These are phyloP conservation scores for Pherbina coryleti DNA, from an alignment of 2,888 invertebrate species.

Conservation along the genomic window DNA sequence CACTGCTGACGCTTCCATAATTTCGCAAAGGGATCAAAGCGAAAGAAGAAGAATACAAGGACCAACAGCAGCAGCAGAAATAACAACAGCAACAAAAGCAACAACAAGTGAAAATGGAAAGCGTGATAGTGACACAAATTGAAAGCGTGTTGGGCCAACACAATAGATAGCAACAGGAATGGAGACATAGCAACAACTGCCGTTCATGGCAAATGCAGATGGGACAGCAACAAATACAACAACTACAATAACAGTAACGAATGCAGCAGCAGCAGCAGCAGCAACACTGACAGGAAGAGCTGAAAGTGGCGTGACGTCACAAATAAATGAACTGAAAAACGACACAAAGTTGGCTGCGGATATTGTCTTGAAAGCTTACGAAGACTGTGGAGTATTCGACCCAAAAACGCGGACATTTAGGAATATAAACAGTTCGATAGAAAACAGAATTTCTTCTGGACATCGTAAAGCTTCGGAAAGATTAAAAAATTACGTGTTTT, in stretches of 20 bases:
- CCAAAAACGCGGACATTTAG: too few relatives aligned
- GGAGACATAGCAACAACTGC: not conserved
- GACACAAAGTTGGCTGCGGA: slow-evolving; percentile 3
- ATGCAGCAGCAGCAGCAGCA: too few relatives aligned
- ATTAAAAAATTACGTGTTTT: too few relatives aligned
- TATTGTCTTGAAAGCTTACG: not conserved
- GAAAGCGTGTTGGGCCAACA: slow-evolving; percentile 35
- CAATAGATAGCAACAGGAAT: not conserved
- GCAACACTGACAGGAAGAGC: not conserved
- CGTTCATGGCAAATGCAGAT: not conserved
- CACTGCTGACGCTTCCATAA: slow-evolving; percentile 34
- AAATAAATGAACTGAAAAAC: slow-evolving; percentile 29
- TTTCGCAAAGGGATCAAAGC: slow-evolving; percentile 33
- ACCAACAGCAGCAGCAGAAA: slow-evolving; percentile 4
- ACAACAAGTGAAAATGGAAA: slow-evolving; percentile 32
- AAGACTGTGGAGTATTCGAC: too few relatives aligned
- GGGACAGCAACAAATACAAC: not conserved
- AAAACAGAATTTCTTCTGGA: too few relatives aligned
- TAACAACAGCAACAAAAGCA: slow-evolving; percentile 19
- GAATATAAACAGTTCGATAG: too few relatives aligned
- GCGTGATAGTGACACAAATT: slow-evolving; percentile 39
- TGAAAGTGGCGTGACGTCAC: slow-evolving; percentile 21
- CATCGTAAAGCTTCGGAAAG: too few relatives aligned
- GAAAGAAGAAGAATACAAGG: not conserved
- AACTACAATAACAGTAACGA: not conserved